Base-by-base conservation (phyloP, 2,113 vertebrate genomes). In the Prietella phreatophila region DNA sequence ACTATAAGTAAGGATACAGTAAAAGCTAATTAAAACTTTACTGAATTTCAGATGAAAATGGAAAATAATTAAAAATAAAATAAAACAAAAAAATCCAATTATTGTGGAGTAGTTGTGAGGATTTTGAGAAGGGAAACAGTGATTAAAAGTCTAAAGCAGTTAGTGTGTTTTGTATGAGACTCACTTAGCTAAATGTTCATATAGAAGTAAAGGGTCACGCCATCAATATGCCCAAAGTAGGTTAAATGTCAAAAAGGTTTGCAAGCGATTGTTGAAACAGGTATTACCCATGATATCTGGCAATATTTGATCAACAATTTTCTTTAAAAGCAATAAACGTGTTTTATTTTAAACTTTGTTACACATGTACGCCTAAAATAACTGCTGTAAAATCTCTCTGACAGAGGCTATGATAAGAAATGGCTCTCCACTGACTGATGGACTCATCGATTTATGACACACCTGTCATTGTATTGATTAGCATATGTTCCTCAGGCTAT, bases 401-500 rank as follows among this genome's bases (percentile, higher is more conserved):
- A 82, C 80, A 61, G 11, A 61, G 20, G 33, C 80, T 61, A 36
- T 61, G 80, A 82, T 82, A 82, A 82, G 80, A 82, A 82, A 82
- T 19, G 53, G 15, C 78, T 56, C 25, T 56, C 15, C 9, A 6
- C 80, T 27, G 56, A 61, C 80, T 82, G 80, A 82, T 60, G 56
- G 80, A 82, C 20, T 61, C 58, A 42, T 61, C 33, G 50, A 80
- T 80, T 80, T 56, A 80, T 55, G 56, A 82, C 80, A 61, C 56
- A 82, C 33, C 80, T 82, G 80, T 36, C 80, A 82, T 30, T 42
- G 56, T 42, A 82, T 82, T 61, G 80, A 82, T 82, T 82, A 61
- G 56, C 80, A 42, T 42, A 61, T 82, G 80, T 61, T 61, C 80
- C 56, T 82, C 20, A 8, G 33, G 56, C 56, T 82, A 82, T 82